Evolutionary conservation across 92 coral and sea anemone genomes (phyloP).

Genomic region (Diadumene lineata): DNA sequence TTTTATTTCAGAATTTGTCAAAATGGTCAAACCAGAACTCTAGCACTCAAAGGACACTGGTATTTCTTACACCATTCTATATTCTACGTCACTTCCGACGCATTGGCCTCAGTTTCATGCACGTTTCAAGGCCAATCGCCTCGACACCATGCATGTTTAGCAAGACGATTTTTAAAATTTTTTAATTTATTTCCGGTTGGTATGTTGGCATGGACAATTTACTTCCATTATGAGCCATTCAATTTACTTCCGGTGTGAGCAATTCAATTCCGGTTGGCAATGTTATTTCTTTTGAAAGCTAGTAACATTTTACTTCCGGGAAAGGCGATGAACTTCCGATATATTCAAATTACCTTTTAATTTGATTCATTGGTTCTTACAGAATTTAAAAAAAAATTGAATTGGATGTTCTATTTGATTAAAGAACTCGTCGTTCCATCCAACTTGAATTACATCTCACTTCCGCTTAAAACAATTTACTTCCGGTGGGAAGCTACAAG

Average conservation of each 20-base stretch:
- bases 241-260: conserved; percentile 2
- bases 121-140: conserved; percentile 1
- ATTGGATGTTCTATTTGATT: neutral
- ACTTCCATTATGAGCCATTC: neutral
- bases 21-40: conserved; percentile 82
- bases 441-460: neutral
- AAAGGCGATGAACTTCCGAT: too few relatives aligned
- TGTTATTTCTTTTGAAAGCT: too few relatives aligned
- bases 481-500: conserved; percentile 1
- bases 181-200: conserved; percentile 4
- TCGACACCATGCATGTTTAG: conserved; percentile 5
- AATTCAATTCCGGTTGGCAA: neutral
- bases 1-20: conserved; percentile 64
- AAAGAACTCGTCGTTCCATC: neutral
- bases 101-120: conserved; percentile 4
- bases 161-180: neutral
- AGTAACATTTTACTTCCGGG: too few relatives aligned
- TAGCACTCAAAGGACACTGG: neutral
- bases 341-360: too few relatives aligned
- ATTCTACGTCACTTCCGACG: neutral
- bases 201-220: neutral
- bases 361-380: too few relatives aligned
- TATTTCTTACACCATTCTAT: neutral
- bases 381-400: too few relatives aligned
- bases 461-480: neutral